Evolutionary conservation across 2,113 vertebrate species (phyloP).

Genomic region (Gallinago paraguaiae): DNA sequence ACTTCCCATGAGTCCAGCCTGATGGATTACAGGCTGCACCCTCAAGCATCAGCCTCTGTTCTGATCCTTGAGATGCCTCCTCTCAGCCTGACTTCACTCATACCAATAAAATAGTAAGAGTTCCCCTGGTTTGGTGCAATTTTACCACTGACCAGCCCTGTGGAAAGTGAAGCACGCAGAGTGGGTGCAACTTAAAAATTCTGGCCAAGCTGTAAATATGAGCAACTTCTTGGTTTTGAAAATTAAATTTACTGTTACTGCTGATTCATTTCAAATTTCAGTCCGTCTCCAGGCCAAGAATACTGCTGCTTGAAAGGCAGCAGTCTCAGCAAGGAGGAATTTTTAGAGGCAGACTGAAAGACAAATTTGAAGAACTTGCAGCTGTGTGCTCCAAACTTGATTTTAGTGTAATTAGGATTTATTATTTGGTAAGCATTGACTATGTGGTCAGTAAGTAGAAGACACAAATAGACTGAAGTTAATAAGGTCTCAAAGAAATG

Average conservation of each 20-base stretch:
- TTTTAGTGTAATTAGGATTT: conserved; percentile 11
- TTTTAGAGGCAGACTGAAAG: conserved; percentile 9
- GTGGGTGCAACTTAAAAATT: neutral
- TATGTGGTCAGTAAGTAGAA: neutral
- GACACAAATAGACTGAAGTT: neutral
- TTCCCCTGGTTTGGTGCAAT: neutral
- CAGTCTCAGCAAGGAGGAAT: neutral
- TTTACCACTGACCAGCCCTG: neutral
- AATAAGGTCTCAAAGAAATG: neutral
- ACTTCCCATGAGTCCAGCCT: fast-evolving
- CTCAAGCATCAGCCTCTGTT: neutral
- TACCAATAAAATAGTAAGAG: neutral
- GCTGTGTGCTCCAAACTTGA: neutral
- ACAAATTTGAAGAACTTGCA: neutral
- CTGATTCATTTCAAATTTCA: neutral
- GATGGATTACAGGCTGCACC: neutral
- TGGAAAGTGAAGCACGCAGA: neutral
- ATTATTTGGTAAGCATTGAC: neutral
- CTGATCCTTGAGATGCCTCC: neutral
- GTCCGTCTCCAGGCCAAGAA: neutral
- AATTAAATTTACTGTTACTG: neutral
- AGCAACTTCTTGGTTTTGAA: neutral
- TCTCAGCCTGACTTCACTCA: neutral
- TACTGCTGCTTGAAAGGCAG: neutral
- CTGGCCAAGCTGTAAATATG: neutral